Base-by-base conservation (phyloP, 2,797 vertebrate genomes). In the Hoplostethus mediterraneus region DNA sequence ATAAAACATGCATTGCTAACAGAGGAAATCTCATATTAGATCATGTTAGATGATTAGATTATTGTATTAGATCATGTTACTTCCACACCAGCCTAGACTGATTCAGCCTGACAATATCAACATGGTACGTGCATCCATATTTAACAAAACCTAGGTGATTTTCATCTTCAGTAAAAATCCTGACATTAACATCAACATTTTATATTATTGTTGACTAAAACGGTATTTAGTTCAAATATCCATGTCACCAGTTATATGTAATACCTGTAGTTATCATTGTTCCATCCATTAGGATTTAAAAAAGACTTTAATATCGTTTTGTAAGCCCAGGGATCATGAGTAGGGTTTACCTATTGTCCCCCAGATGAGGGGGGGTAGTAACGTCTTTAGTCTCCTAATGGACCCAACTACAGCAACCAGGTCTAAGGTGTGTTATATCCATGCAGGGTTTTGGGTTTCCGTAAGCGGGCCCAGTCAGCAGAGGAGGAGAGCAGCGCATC, bases 381-480 rank as follows among this genome's bases (percentile, higher is more conserved):
- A 40, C 40, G 51, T 69, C 69, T 75, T 67, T 70, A 78, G 76
- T 83, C 61, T 74, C 63, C 52, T 30, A 54, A 80, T 67, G 44
- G 75, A 53, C 49, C 31, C 6, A 63, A 49, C 61, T 56, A 40
- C 47, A 75, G 49, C 75, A 67, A 49, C 77, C 73, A 64, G 76
- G 78, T 85, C 89, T 91, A 85, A 92, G 89, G 81, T 93, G 80
- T 94, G 90, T 89, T 90, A 86, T 93, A 91, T 93, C 86, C 90
- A 90, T 63, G 80, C 93, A 95, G 94, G 94, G 67, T 90, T 91
- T 86, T 94, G 92, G 91, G 92, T 93, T 94, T 94, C 93, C 93
- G 91, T 94, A 95, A 95, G 82, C 87, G 94, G 91, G 91, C 93
- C 90, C 93, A 94, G 88, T 94, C 94, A 82, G 92, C 94, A 69